phyloP scores from a whole-genome alignment of 2,113 vertebrate genomes.

The Asarcornis scutulata region DNA sequence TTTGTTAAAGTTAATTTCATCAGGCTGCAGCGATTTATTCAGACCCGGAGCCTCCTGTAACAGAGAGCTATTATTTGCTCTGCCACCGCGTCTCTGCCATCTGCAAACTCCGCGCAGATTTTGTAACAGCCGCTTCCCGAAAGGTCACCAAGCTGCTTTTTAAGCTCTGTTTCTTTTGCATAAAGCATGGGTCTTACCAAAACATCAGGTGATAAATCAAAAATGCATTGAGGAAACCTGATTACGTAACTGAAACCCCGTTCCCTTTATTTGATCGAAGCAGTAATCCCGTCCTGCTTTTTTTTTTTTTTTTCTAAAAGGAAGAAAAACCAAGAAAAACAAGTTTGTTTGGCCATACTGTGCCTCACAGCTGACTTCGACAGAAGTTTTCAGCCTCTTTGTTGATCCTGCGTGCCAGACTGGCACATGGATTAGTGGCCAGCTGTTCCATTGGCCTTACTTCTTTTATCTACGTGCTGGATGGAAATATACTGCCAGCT shows the following conservation, averaged over 20 bases:
- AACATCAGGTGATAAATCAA: constrained; percentile 7
- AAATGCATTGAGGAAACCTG: neutral
- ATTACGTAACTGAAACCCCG: neutral
- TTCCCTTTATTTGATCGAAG: neutral
- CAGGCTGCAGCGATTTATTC: neutral
- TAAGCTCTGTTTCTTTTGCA: neutral
- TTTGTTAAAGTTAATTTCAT: constrained; percentile 16
- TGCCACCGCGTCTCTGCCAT: neutral
- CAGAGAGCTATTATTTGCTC: neutral
- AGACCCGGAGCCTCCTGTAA: neutral
- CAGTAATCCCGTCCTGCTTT: neutral
- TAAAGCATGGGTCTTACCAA: neutral
- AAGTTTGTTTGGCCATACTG: neutral
- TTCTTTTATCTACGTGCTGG: neutral
- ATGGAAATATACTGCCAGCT: neutral
- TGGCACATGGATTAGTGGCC: neutral
- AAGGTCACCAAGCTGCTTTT: neutral
- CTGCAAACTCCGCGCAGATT: neutral
- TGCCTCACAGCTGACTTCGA: neutral
- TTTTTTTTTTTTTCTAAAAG: neutral
- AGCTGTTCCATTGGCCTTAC: neutral
- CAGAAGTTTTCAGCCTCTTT: neutral
- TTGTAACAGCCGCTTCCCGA: neutral
- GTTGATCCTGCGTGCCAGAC: neutral
- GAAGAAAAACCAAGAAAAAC: neutral